Evolutionary conservation across 1,140 invertebrate species (phyloP).

Genomic region (Leptonema lineaticorne): DNA sequence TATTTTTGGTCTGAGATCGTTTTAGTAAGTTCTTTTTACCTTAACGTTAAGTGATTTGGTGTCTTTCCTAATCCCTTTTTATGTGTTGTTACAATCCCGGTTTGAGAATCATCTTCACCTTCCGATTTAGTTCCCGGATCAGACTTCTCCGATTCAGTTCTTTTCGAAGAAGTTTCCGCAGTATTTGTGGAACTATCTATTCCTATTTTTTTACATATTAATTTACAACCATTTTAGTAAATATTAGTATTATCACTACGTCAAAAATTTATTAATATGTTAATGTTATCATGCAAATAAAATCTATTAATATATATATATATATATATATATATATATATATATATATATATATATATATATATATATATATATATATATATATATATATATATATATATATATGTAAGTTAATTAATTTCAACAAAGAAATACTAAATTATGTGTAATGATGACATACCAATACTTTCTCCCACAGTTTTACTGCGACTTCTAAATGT

Average conservation of each 20-base stretch:
- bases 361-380: too few species aligned
- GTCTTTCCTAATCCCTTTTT: constrained; percentile 81
- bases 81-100: constrained; percentile 58
- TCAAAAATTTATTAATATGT: too few species aligned
- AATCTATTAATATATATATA: neutral
- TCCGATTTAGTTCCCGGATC: constrained; percentile 82
- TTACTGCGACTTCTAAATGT: constrained; percentile 83
- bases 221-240: neutral
- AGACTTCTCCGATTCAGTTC: constrained; percentile 57
- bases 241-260: constrained; percentile 3
- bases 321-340: too few species aligned
- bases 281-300: too few species aligned
- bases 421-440: neutral
- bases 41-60: constrained; percentile 88
- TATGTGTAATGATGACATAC: constrained; percentile 52
- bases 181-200: constrained; percentile 25
- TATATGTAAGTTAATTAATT: constrained; percentile 3
- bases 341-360: neutral
- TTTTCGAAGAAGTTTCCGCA: constrained; percentile 26
- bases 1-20: too few species aligned
- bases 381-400: neutral
- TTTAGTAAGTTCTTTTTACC: too few species aligned
- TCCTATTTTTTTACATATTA: too few species aligned
- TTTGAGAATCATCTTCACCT: constrained; percentile 80
- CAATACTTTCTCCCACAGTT: constrained; percentile 80